Percentiles rank a stretch among this genome's conserved stretches.
These are phyloP conservation scores for Mystacides longicornis DNA, from an alignment of 2,888 invertebrate species.

Conservation along the genomic window DNA sequence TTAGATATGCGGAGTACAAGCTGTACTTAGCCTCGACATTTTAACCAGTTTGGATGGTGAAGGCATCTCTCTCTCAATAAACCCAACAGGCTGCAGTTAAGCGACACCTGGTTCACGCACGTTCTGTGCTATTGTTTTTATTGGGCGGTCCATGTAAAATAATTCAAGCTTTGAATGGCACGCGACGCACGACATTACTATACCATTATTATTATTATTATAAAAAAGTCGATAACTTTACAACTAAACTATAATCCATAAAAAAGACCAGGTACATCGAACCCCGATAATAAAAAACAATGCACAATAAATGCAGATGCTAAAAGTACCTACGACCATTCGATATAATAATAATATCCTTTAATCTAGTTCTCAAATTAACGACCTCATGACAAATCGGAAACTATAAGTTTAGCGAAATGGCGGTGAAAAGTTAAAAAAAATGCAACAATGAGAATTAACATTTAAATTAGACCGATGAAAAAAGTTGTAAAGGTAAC, in stretches of 20 bases:
- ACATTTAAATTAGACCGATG: conserved; percentile 1
- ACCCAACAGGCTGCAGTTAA: background rate
- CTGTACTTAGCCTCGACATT: background rate
- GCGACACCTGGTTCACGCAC: conserved; percentile 8
- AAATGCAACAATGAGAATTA: background rate
- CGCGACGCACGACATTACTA: conserved; percentile 15
- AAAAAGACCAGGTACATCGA: background rate
- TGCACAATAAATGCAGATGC: background rate
- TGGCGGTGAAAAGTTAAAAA: no score
- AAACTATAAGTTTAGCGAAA: background rate
- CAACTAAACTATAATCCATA: background rate
- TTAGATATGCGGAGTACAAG: background rate
- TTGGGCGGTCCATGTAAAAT: conserved; percentile 10
- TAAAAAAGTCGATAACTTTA: background rate
- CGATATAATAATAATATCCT: no score
- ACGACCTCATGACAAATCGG: background rate
- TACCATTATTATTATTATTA: conserved; percentile 12
- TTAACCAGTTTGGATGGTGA: background rate
- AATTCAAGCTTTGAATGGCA: conserved; percentile 11
- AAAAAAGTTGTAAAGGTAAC: background rate
- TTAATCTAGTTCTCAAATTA: conserved; percentile 1
- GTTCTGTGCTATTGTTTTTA: conserved; percentile 8
- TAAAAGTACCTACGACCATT: background rate
- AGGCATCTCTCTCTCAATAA: background rate
- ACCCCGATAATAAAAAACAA: background rate